Percentiles rank a stretch among this genome's conserved stretches.
phyloP scores from a whole-genome alignment of 2,888 invertebrate species.

The Phoenoteleia sp. region DNA sequence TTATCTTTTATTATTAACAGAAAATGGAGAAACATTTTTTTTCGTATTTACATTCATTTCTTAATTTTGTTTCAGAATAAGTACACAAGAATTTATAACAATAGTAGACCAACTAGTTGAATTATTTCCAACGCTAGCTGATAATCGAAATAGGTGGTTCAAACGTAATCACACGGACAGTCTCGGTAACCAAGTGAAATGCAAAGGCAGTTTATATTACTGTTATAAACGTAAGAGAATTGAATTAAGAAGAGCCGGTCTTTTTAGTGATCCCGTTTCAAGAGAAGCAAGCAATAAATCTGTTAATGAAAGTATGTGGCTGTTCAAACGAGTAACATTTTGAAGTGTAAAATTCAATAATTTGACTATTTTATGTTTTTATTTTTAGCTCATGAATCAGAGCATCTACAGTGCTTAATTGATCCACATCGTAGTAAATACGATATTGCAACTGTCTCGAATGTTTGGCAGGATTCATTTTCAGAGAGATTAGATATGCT shows the following conservation, averaged over 20 bases:
- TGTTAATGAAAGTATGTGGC: constrained; percentile 1
- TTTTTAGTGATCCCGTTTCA: not conserved
- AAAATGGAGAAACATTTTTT: not conserved
- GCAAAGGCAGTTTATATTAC: constrained; percentile 24
- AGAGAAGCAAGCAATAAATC: not conserved
- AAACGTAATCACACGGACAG: constrained; percentile 2
- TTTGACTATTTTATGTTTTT: not conserved
- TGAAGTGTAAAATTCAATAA: not conserved
- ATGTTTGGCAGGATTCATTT: constrained; percentile 23
- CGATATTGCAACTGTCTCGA: constrained; percentile 34
- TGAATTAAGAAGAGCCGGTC: not conserved
- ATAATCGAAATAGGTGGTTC: constrained; percentile 13
- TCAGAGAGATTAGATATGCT: not conserved
- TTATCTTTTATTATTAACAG: not conserved
- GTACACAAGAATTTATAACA: constrained; percentile 2
- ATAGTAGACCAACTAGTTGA: constrained; percentile 9
- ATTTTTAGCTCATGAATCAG: constrained; percentile 4
- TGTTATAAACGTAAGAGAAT: constrained; percentile 21
- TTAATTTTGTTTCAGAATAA: constrained; percentile 1
- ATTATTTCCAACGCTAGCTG: constrained; percentile 14
- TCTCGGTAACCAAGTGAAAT: constrained; percentile 17
- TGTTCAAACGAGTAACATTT: not conserved
- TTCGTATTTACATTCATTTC: not conserved
- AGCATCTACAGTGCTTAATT: constrained; percentile 19
- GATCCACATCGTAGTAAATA: constrained; percentile 27